Base-by-base conservation (phyloP, 2,113 vertebrate species). In the Otus sunia region DNA sequence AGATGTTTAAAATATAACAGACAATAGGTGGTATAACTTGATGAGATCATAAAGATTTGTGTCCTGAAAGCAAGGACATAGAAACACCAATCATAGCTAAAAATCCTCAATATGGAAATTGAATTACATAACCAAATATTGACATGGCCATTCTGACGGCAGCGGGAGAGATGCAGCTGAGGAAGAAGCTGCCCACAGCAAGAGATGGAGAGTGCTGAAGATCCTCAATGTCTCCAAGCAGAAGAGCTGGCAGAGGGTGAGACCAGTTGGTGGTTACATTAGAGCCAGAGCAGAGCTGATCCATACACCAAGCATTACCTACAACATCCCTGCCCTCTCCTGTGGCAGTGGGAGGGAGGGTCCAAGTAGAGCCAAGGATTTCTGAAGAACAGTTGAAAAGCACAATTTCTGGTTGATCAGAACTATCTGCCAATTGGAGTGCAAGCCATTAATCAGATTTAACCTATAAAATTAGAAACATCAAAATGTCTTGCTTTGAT, bases 401-500 rank as follows among this genome's bases (percentile, higher is more conserved):
- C 0, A 0, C 41, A 20, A 6, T 58, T 90, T 67, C 37, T 78
- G 69, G 10, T 67, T 78, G 52, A 67, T 53, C 1, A 6, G 55
- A 92, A 23, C 50, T 69, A 11, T 66, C 78, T 58, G 56, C 19
- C 21, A 58, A 2, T 12, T 37, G 32, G n/a, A 39, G 29, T 47
- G 21, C 36, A 55, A 69, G 23, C 25, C 26, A 32, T n/a, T 73
- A 4, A 39, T 78, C 41, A 49, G 71, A 78, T 67, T 58, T 43
- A 74, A 36, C 15, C 13, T 15, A 2, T 1, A 84, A 76, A 80
- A 72, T 36, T 30, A 45, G 58, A 76, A 76, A 63, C 4, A 6
- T 75, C 36, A 76, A 41, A 72, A 59, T 50, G 10, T 7, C 17
- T 79, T 62, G 15, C 27, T 76, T 69, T 68, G 69, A n/a, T 87